Conservation (phyloP, 2,888 invertebrate genomes). For the Rapana venosa region DNA sequence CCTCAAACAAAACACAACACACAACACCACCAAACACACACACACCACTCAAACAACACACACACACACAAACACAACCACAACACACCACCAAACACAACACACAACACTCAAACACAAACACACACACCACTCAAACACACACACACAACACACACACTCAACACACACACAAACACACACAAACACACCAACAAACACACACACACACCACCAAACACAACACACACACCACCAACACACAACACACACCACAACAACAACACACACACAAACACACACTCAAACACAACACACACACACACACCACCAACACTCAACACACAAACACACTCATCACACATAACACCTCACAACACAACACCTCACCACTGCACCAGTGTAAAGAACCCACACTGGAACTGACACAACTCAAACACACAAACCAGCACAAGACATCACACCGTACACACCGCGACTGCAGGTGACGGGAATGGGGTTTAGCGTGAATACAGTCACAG, state of each 20-base stretch:
- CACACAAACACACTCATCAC: no score
- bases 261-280: background rate
- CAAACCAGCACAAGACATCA: no score
- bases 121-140: background rate
- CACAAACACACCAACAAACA: background rate
- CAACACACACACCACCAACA: slow-evolving; percentile 10
- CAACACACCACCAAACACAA: background rate
- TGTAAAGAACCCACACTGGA: no score
- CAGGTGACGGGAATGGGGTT: slow-evolving; percentile 72
- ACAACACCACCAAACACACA: background rate
- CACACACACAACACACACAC: no score
- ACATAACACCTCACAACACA: no score
- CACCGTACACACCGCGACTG: slow-evolving; percentile 52
- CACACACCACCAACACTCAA: no score
- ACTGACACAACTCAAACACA: no score
- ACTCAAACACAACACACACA: background rate
- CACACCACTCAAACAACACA: background rate
- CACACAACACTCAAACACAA: background rate
- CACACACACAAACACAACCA: background rate
- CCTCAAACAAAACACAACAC: background rate
- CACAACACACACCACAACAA: background rate
- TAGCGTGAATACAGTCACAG: slow-evolving; percentile 70
- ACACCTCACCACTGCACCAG: no score
- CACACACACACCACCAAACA: background rate
- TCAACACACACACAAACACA: background rate